Evolutionary conservation across 2,797 vertebrate species (phyloP), one percentile per base, ranked within the genome.

Genomic region (Sebastes matsubarae): DNA sequence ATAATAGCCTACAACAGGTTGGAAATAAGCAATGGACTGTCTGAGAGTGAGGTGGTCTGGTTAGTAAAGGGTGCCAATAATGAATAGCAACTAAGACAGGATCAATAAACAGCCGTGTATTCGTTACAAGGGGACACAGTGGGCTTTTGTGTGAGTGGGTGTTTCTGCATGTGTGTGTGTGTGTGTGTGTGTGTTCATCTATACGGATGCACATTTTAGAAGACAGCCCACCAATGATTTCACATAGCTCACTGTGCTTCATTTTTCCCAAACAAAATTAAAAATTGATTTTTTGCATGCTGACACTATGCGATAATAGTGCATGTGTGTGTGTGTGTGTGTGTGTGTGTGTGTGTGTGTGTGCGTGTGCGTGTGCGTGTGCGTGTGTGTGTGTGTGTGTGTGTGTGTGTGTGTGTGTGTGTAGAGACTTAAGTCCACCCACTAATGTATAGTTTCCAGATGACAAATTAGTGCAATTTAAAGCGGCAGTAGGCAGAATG

Each of bases 221-320:
- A 75, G 69, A 88, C 74, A 83, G 54, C 36, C 38, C 54, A 50
- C 50, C 36, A 87, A 69, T 79, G 80, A 83, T 88, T 90, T 86
- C 64, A 67, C 86, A 84, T 84, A 74, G 80, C 79, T 80, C 79
- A 84, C 60, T 30, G 42, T 68, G 66, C 75, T 79, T 83, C 30
- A 79, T 85, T 88, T 89, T 85, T 72, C 52, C 69, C 79, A 69
- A 89, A 89, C 89, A 82, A 93, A 92, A 93, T 93, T 90, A 88
- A 92, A 93, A 91, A 94, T 93, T 80, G 89, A 91, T 92, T 94
- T 92, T 92, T 87, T 89, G 73, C 75, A 90, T 79, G 85, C 86
- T 85, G 87, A 87, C 86, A 66, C 77, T 79, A 78, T 85, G 81
- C 74, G 73, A 52, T 85, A 77, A 79, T 73, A 61, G 38, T 52